A percentile compares a stretch with the other conserved stretches of the same genome.
Conservation (phyloP, 2,113 vertebrate species). For the Actenoides hombroni region DNA sequence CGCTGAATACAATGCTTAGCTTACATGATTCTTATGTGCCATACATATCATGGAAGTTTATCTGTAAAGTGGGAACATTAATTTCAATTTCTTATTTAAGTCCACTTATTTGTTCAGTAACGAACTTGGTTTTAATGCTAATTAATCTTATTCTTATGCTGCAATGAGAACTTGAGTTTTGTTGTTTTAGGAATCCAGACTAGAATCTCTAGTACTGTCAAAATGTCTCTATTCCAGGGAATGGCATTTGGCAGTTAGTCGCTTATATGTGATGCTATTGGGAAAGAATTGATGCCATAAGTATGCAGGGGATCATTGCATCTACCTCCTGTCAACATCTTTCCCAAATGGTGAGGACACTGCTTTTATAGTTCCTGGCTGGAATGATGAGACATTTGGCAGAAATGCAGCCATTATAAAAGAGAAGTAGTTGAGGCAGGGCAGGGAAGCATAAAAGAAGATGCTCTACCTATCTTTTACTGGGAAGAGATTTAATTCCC, state of each 20-base stretch:
- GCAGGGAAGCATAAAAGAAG: constrained; percentile 25
- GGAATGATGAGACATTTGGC: constrained; percentile 13
- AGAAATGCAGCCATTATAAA: not conserved
- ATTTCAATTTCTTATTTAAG: not conserved
- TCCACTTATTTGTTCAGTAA: not conserved
- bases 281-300: constrained; percentile 6
- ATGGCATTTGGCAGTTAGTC: not conserved
- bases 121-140: not conserved
- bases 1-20: not conserved
- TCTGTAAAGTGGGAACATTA: not conserved
- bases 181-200: not conserved
- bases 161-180: not conserved
- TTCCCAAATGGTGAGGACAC: constrained; percentile 41
- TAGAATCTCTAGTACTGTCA: not conserved
- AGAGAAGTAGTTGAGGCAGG: constrained; percentile 15
- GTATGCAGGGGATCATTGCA: constrained; percentile 19
- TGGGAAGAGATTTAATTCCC: constrained; percentile 2
- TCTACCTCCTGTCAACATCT: constrained; percentile 37
- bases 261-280: not conserved
- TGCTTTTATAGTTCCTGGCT: constrained; percentile 11
- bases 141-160: not conserved
- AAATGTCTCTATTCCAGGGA: not conserved
- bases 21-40: not conserved
- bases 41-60: not conserved
- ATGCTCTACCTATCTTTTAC: not conserved